These are phyloP conservation scores for Perdita meconis DNA, from an alignment of 2,888 invertebrate genomes.

Conservation along the genomic window DNA sequence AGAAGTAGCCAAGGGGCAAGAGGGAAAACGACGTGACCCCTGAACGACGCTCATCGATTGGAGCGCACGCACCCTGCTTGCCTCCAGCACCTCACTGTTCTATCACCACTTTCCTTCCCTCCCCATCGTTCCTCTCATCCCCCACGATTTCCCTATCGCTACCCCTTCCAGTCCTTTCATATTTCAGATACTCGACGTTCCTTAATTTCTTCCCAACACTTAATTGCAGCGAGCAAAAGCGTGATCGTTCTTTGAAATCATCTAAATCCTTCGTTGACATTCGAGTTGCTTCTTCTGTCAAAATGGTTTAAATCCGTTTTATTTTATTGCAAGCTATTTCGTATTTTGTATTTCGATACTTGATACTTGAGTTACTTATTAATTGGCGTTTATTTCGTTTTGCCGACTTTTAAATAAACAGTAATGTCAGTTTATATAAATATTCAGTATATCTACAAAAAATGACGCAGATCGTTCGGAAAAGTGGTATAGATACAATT, in stretches of 20 bases:
- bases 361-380: too few species aligned
- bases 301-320: too few species aligned
- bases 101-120: constrained; percentile 7
- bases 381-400: too few species aligned
- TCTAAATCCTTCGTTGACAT: not conserved
- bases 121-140: constrained; percentile 1
- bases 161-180: not conserved
- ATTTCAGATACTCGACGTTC: not conserved
- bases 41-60: constrained; percentile 73
- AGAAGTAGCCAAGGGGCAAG: constrained; percentile 31
- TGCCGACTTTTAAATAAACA: too few species aligned
- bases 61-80: constrained; percentile 75
- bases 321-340: too few species aligned
- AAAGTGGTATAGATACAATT: too few species aligned
- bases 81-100: constrained; percentile 46
- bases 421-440: too few species aligned
- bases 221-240: not conserved
- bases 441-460: too few species aligned
- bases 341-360: too few species aligned
- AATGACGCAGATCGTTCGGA: too few species aligned
- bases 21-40: constrained; percentile 64
- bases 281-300: too few species aligned
- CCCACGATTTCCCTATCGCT: not conserved
- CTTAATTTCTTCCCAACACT: not conserved
- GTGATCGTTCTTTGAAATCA: not conserved